These are phyloP conservation scores for Zaprionus nigranus DNA, from an alignment of 1,140 invertebrate genomes.

Conservation along the genomic window DNA sequence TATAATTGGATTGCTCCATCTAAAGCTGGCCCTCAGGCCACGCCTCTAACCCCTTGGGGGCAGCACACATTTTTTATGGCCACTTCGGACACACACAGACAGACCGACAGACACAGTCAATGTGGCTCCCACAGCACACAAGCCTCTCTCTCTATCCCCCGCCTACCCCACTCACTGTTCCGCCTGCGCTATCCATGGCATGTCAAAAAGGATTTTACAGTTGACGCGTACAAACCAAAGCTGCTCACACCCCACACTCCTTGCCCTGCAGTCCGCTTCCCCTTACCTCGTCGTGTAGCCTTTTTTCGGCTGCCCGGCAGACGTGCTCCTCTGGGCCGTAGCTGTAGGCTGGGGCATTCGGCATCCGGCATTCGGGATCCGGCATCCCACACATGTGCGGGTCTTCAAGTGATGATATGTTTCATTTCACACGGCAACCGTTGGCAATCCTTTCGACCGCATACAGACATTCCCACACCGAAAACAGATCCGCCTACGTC, in stretches of 20 bases:
- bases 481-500: constrained; percentile 12
- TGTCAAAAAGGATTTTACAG: constrained; percentile 82
- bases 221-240: constrained; percentile 80
- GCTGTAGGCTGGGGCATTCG: constrained; percentile 42
- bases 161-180: not conserved
- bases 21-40: constrained; percentile 49
- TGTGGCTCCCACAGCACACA: constrained; percentile 14
- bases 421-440: constrained; percentile 79
- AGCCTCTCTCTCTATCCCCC: not conserved
- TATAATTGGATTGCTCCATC: constrained; percentile 79
- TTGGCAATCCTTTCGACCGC: constrained; percentile 76
- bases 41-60: constrained; percentile 27
- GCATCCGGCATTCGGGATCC: constrained; percentile 26
- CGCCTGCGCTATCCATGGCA: constrained; percentile 40
- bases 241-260: constrained; percentile 21
- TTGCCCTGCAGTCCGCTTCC: not conserved
- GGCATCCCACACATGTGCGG: constrained; percentile 52
- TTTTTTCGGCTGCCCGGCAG: constrained; percentile 38
- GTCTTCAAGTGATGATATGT: constrained; percentile 75
- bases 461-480: constrained; percentile 64
- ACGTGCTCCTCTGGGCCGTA: constrained; percentile 33
- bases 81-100: constrained; percentile 32
- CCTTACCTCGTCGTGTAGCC: constrained; percentile 11
- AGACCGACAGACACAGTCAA: constrained; percentile 27
- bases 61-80: constrained; percentile 69